Percentiles rank a stretch among this genome's conserved stretches.
Evolutionary conservation across 2,797 vertebrate genomes (phyloP).

Genomic region (Siniperca obscura): DNA sequence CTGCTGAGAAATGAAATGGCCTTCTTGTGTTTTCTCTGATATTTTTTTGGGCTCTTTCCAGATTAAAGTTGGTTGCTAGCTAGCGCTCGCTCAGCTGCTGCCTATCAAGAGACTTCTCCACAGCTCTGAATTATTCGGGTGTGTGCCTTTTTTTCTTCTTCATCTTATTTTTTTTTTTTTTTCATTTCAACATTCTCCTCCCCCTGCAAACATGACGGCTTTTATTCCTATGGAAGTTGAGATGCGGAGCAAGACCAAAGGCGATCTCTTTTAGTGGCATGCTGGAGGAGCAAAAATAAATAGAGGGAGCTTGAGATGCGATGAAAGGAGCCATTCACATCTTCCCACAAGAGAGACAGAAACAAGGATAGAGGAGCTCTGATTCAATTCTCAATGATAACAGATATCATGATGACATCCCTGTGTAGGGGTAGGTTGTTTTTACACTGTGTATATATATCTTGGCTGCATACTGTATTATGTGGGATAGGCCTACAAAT

Average conservation of each 20-base stretch:
- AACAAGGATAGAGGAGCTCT: constrained; percentile 50
- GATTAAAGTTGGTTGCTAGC: constrained; percentile 46
- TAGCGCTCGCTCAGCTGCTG: constrained; percentile 23
- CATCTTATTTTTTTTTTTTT: background rate
- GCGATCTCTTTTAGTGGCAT: constrained; percentile 60
- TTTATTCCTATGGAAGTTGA: constrained; percentile 66
- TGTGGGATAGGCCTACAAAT: constrained; percentile 3
- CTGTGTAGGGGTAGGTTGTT: constrained; percentile 75
- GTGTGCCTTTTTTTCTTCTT: background rate
- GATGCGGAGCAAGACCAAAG: constrained; percentile 66
- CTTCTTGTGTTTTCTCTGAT: constrained; percentile 21
- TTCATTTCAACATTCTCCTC: constrained; percentile 22
- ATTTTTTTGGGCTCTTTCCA: constrained; percentile 23
- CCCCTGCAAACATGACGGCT: constrained; percentile 55
- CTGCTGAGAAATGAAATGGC: constrained; percentile 38
- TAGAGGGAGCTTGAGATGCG: constrained; percentile 50
- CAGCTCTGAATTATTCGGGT: constrained; percentile 37
- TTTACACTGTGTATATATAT: constrained; percentile 37
- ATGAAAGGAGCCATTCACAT: constrained; percentile 71
- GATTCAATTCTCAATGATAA: constrained; percentile 62
- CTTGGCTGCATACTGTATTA: constrained; percentile 1
- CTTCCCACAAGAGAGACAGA: constrained; percentile 39
- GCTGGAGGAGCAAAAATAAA: constrained; percentile 48
- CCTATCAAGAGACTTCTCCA: constrained; percentile 47
- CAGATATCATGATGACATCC: constrained; percentile 72